phyloP scores from a whole-genome alignment of 2,113 vertebrate genomes.

The Proteles cristata region DNA sequence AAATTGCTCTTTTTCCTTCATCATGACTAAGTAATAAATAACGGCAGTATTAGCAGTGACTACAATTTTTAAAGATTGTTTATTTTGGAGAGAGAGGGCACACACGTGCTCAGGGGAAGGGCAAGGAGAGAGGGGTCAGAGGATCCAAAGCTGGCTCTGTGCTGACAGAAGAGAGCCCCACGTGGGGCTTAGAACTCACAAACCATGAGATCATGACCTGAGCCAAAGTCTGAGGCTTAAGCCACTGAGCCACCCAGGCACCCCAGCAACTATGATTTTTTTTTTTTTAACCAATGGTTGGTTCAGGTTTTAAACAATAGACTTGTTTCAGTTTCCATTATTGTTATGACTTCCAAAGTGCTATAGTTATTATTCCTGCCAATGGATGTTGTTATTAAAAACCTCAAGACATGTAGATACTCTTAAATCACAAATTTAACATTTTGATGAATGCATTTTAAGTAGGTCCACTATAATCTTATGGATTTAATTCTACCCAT shows the following conservation, averaged over 20 bases:
- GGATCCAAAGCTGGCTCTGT: too few relatives aligned
- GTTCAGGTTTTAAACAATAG: too few relatives aligned
- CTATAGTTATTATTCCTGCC: constrained; percentile 2
- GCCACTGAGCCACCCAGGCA: too few relatives aligned
- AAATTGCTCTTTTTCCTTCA: constrained; percentile 22
- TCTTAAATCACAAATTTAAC: background rate
- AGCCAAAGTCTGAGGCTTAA: too few relatives aligned
- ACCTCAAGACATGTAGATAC: background rate
- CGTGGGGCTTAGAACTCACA: too few relatives aligned
- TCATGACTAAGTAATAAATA: background rate
- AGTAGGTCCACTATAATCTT: background rate
- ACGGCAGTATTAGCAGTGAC: background rate
- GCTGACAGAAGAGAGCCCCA: too few relatives aligned
- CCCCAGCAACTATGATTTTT: background rate
- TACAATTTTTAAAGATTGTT: background rate
- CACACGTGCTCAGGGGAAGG: too few relatives aligned
- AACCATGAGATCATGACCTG: too few relatives aligned
- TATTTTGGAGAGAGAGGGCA: too few relatives aligned
- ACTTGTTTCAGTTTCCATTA: background rate
- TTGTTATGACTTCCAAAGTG: constrained; percentile 24
- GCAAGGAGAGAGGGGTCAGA: too few relatives aligned
- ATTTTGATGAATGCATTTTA: constrained; percentile 21
- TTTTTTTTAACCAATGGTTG: background rate
- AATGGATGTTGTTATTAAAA: background rate
- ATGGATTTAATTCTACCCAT: background rate